Base-by-base conservation (phyloP, 2,797 vertebrate species). In the Malurus leucopterus region DNA sequence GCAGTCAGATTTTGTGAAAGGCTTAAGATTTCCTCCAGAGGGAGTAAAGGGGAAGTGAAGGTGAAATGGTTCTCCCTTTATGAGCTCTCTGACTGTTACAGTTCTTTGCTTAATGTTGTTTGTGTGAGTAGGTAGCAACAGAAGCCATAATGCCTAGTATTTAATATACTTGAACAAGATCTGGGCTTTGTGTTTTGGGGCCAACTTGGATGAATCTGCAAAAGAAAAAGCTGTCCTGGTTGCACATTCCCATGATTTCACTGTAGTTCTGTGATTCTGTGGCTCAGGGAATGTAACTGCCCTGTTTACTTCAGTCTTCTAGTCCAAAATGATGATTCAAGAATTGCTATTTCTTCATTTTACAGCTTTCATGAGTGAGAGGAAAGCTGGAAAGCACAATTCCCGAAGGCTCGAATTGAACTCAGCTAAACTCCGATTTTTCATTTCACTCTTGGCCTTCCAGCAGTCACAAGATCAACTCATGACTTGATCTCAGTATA, bases 391-490 rank as follows among this genome's bases (percentile, higher is more conserved):
- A 91, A 92, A 77, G 40, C 34, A 18, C 43, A 82, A 88, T 65
- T 91, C 83, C 89, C 91, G 9, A 82, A 79, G 92, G 95, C 44
- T 89, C 62, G 26, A 16, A 51, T 3, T 88, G 91, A 89, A 90
- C 91, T 90, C 54, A 0, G 91, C 83, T 80, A 84, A 92, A 92
- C 68, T 92, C 76, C 9, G 8, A 61, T 79, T 95, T 92, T 93
- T 91, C 79, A 91, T 91, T 90, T 92, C 46, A 41, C 46, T 93
- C 77, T 83, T 27, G 82, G 93, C 90, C 61, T 95, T 95, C 84
- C 88, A 94, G 89, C 77, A 93, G 92, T 95, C 95, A 95, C 89
- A 92, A 94, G 93, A 94, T 84, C 72, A 70, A 22, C 88, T 88
- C 84, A 69, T 94, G 92, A 90, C 92, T 92, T 86, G 86, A 77